A percentile compares a stretch with the other conserved stretches of the same genome.
Evolutionary conservation across 2,797 vertebrate genomes (phyloP).

Genomic region (Miichthys miiuy): DNA sequence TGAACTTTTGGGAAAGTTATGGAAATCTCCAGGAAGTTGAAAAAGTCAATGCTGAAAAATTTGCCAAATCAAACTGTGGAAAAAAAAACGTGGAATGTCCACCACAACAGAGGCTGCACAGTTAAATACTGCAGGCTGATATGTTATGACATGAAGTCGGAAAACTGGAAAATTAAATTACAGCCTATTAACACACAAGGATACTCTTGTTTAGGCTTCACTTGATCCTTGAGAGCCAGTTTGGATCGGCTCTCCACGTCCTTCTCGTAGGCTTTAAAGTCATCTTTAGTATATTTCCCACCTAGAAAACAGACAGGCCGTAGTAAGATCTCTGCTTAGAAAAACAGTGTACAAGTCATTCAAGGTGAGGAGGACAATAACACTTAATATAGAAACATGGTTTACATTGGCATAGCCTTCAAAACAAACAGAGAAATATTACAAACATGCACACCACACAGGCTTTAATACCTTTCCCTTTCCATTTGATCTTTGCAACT

Average conservation of each 20-base stretch:
- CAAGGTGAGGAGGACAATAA: not conserved
- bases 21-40: constrained; percentile 62
- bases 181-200: constrained; percentile 77
- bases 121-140: not conserved
- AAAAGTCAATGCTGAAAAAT: not conserved
- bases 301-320: constrained; percentile 79
- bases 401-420: not conserved
- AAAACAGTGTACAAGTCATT: not conserved
- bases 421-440: not conserved
- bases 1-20: constrained; percentile 85
- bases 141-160: constrained; percentile 10
- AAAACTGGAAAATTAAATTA: not conserved
- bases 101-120: not conserved
- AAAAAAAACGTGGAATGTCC: not conserved
- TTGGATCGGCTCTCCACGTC: constrained; percentile 89
- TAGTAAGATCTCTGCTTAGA: not conserved
- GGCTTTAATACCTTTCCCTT: constrained; percentile 90
- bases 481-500: constrained; percentile 97
- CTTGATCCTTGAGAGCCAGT: constrained; percentile 92
- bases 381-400: not conserved
- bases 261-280: constrained; percentile 97
- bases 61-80: not conserved
- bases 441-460: not conserved
- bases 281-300: constrained; percentile 94
- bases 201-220: constrained; percentile 96